Evolutionary conservation across 2,113 vertebrate genomes (phyloP).

Genomic region (Oostethus manadensis): DNA sequence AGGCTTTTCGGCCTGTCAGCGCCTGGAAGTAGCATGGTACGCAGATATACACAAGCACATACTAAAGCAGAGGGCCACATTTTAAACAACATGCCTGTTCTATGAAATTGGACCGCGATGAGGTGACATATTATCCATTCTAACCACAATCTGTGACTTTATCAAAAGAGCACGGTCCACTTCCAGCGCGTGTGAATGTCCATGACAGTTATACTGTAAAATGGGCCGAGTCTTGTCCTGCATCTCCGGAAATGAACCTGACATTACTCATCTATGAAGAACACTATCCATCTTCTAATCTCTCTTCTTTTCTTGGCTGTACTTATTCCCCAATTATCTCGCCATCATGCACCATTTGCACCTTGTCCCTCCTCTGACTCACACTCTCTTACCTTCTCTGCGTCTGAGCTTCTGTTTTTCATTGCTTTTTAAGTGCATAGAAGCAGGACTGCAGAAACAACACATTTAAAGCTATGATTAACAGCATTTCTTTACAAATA

Average conservation of each 20-base stretch:
- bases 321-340: conserved; percentile 2
- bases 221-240: conserved; percentile 54
- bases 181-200: conserved; percentile 22
- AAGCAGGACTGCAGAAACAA: background rate
- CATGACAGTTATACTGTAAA: conserved; percentile 53
- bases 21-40: conserved; percentile 36
- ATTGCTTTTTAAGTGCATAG: background rate
- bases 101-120: conserved; percentile 45
- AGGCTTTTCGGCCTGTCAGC: conserved; percentile 41
- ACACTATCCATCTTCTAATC: conserved; percentile 30
- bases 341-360: background rate
- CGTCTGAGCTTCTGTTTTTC: background rate
- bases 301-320: conserved; percentile 21
- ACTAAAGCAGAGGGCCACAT: conserved; percentile 26
- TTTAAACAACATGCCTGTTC: conserved; percentile 37
- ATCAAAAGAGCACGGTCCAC: conserved; percentile 28
- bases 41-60: background rate
- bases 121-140: conserved; percentile 52
- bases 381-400: conserved; percentile 2
- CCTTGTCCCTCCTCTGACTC: background rate
- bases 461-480: no score
- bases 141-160: conserved; percentile 24
- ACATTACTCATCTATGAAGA: conserved; percentile 59
- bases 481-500: no score
- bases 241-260: conserved; percentile 60